phyloP scores from a whole-genome alignment of 2,113 vertebrate species.

The Asarcornis scutulata region DNA sequence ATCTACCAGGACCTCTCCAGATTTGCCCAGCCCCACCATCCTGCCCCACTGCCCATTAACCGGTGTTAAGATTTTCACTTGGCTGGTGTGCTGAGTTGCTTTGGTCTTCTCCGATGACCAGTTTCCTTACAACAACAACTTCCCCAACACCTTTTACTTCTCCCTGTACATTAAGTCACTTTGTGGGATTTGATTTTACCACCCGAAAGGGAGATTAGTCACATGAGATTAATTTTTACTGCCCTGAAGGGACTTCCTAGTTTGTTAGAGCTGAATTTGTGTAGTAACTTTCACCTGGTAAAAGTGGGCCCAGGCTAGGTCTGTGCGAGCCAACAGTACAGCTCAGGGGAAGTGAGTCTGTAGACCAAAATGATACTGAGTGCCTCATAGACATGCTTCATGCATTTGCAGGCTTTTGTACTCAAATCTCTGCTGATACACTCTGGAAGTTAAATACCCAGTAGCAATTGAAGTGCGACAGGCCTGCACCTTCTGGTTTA shows the following conservation, averaged over 20 bases:
- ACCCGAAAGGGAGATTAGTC: neutral
- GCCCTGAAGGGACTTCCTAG: neutral
- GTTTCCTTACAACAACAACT: neutral
- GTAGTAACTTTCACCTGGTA: neutral
- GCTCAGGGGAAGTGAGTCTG: neutral
- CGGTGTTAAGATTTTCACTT: neutral
- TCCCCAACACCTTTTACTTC: neutral
- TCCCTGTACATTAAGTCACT: neutral
- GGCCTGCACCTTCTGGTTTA: neutral
- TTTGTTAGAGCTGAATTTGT: neutral
- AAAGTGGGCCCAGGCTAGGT: neutral
- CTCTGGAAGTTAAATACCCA: neutral
- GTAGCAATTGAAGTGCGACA: neutral
- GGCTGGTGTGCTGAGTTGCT: fast-evolving
- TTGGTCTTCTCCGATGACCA: neutral
- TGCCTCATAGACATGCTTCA: neutral
- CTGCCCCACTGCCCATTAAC: neutral
- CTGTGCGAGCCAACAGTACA: neutral
- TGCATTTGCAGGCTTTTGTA: neutral
- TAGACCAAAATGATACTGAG: neutral
- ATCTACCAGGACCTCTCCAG: neutral
- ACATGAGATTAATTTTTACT: neutral
- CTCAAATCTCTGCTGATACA: neutral
- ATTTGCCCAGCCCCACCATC: neutral
- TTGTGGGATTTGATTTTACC: neutral